Conservation (phyloP, 2,113 vertebrate genomes). For the Passer domesticus region DNA sequence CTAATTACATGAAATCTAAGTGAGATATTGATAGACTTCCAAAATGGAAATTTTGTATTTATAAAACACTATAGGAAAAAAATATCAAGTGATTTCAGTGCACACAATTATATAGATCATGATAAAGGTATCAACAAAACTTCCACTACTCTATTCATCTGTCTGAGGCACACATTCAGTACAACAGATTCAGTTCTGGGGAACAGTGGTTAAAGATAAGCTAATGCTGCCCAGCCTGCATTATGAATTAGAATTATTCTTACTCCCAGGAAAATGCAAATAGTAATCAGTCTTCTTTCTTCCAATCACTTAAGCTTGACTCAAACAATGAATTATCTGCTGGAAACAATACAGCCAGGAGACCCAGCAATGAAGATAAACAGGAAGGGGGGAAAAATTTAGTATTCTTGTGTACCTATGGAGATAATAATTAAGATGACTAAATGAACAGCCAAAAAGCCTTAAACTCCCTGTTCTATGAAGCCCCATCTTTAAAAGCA, state of each 20-base stretch:
- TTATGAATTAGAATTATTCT: not conserved
- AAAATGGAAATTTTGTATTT: not conserved
- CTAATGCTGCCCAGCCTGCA: not conserved
- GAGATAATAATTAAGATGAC: not conserved
- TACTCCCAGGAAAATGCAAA: constrained; percentile 5
- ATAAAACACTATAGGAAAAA: not conserved
- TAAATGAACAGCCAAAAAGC: not conserved
- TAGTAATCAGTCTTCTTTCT: not conserved
- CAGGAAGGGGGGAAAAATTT: not conserved
- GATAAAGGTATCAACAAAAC: not conserved
- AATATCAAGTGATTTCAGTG: not conserved
- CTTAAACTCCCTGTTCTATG: not conserved
- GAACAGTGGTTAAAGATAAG: not conserved
- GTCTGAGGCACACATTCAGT: not conserved
- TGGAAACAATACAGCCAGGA: not conserved
- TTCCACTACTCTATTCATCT: not conserved
- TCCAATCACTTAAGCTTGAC: not conserved
- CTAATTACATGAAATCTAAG: not conserved
- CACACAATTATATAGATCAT: not conserved
- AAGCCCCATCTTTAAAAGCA: not conserved
- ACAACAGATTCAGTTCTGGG: not conserved
- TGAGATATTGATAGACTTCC: not conserved
- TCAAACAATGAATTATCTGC: not conserved
- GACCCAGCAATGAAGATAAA: not conserved
- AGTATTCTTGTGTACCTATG: not conserved